Base-by-base conservation (phyloP, 2,888 invertebrate species). In the Lochmaea capreae region DNA sequence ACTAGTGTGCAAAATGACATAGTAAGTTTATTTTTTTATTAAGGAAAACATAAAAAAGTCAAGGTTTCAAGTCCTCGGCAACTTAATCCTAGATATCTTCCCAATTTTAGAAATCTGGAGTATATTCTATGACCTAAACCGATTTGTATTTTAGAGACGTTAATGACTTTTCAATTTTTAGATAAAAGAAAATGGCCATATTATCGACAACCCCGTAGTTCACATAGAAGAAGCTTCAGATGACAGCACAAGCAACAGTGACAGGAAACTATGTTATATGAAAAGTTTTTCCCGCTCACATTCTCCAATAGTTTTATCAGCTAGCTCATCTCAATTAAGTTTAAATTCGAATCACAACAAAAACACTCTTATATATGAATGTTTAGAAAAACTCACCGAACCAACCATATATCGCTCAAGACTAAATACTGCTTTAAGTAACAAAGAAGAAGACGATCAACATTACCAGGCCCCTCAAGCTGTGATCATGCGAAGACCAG, bases 271-370 rank as follows among this genome's bases (percentile, higher is more conserved):
- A 75, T 86, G 87, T 79, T 87, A 88, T 80, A 88, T 89, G 89
- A 88, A 87, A 78, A 89, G 89, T 79, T 89, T 89, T 80, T 89
- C 89, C 1, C 83, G 88, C 52, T 87, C 88, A 14, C 87, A 88
- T 49, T 89, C 89, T 10, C 89, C 89, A 10, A 85, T 86, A 12
- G 81, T 86, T 10, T 84, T 88, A 58, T 89, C 89, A 1, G 88
- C 88, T n/a, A 87, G 87, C 73, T 88, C 88, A n/a, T 88, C 88
- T 18, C 88, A 87, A 73, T 74, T 82, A 78, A 87, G 87, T 73
- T 81, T 87, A 70, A 86, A 85, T 75, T 81, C 77, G 26, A 77
- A 71, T 58, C 74, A 72, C 57, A 65, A 71, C 18, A 77, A 69
- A 63, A 75, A 74, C 52, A 87, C 86, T 26, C 86, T 85, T 14